phyloP scores from a whole-genome alignment of 2,113 vertebrate species.

The Cacatua alba region DNA sequence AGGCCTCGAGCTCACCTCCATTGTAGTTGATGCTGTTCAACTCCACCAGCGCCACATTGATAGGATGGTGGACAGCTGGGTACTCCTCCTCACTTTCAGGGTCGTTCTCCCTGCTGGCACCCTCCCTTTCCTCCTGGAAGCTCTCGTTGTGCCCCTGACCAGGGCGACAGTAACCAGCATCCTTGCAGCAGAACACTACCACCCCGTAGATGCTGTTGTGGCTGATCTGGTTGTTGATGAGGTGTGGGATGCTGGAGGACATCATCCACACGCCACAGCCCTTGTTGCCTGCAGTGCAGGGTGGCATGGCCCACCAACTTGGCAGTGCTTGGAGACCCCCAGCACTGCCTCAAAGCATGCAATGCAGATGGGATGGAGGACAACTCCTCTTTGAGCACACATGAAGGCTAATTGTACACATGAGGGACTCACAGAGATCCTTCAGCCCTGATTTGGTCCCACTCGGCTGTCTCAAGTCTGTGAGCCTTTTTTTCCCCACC shows the following conservation, averaged over 20 bases:
- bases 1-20: conserved; percentile 68
- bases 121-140: conserved; percentile 87
- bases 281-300: conserved; percentile 79
- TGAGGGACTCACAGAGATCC: not conserved
- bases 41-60: conserved; percentile 86
- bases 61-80: conserved; percentile 70
- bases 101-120: conserved; percentile 85
- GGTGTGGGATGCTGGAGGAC: conserved; percentile 89
- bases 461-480: not conserved
- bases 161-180: conserved; percentile 75
- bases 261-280: conserved; percentile 91
- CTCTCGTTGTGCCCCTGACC: conserved; percentile 81
- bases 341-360: rapidly evolving
- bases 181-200: conserved; percentile 88
- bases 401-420: not conserved
- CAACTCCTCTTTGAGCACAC: not conserved
- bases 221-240: conserved; percentile 85
- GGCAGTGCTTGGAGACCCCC: not conserved
- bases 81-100: conserved; percentile 86
- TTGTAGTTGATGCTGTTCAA: conserved; percentile 89
- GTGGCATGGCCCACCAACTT: not conserved
- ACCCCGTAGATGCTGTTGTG: conserved; percentile 89
- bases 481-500: not conserved
- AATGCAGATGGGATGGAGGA: not conserved
- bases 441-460: not conserved